Evolutionary conservation across 2,113 vertebrate genomes (phyloP).

Genomic region (Amazona vittata): DNA sequence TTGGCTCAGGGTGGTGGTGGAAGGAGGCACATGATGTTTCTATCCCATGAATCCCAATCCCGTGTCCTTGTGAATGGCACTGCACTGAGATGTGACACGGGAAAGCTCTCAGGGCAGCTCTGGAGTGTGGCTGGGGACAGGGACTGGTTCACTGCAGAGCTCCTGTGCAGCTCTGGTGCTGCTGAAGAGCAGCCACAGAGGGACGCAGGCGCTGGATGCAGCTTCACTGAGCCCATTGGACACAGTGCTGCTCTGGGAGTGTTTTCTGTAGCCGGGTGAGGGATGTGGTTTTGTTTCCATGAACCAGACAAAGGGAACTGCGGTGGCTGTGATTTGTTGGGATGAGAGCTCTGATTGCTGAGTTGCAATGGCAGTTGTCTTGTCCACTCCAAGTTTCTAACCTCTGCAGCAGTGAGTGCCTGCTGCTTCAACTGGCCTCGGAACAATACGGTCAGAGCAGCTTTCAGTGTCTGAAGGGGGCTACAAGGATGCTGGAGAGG

Average conservation of each 20-base stretch:
- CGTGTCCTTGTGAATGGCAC: neutral
- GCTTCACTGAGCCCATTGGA: neutral
- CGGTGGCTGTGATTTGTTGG: neutral
- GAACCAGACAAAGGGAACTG: neutral
- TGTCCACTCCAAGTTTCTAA: neutral
- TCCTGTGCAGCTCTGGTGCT: rapidly evolving
- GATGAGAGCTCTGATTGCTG: neutral
- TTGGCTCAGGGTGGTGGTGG: neutral
- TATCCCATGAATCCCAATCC: neutral
- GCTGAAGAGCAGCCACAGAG: neutral
- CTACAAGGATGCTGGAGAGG: neutral
- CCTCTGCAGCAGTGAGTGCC: neutral
- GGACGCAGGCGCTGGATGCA: neutral
- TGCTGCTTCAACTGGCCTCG: neutral
- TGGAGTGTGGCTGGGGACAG: neutral
- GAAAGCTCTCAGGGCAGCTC: neutral
- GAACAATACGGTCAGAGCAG: neutral
- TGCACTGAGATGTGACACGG: rapidly evolving
- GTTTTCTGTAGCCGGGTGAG: neutral
- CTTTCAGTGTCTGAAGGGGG: neutral
- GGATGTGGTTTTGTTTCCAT: neutral
- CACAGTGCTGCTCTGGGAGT: neutral
- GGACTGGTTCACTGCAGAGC: neutral
- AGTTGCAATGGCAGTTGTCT: neutral
- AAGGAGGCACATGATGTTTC: neutral